Evolutionary conservation across 2,797 vertebrate genomes (phyloP).

Genomic region (Mormyrops attenuatus): DNA sequence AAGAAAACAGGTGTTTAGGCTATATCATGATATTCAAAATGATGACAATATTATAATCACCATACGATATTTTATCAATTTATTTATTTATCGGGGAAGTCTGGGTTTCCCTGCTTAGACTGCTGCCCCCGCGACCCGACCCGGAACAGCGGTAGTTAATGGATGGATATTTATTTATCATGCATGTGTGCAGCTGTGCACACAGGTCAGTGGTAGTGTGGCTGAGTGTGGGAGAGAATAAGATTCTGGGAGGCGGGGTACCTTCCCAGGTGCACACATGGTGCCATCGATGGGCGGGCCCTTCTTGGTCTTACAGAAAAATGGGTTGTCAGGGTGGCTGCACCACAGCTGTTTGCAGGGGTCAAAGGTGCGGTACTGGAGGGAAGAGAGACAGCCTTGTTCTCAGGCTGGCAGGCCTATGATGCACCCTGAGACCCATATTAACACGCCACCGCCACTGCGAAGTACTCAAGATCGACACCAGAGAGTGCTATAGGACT

Average conservation of each 20-base stretch:
- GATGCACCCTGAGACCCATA: background rate
- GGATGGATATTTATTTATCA: no score
- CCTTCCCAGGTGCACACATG: conserved; percentile 88
- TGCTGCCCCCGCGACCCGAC: no score
- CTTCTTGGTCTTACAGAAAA: conserved; percentile 99
- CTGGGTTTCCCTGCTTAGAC: no score
- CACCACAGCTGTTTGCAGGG: conserved; percentile 98
- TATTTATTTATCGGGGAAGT: background rate
- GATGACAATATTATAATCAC: background rate
- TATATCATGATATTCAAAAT: background rate
- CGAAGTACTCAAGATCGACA: conserved; percentile 36
- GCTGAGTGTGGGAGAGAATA: background rate
- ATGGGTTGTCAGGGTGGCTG: conserved; percentile 95
- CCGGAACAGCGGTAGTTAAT: no score
- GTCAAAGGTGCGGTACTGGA: conserved; percentile 91
- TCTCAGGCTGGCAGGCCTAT: conserved; percentile 8
- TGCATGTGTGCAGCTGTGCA: background rate
- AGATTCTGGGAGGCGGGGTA: conserved; percentile 38
- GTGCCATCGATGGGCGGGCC: conserved; percentile 94
- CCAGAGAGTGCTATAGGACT: conserved; percentile 17
- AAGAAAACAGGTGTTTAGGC: background rate
- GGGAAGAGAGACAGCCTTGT: conserved; percentile 46
- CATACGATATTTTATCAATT: background rate
- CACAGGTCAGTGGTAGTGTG: background rate
- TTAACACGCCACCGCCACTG: background rate